Conservation (phyloP, 1,140 invertebrate species). For the Phthorimaea operculella region DNA sequence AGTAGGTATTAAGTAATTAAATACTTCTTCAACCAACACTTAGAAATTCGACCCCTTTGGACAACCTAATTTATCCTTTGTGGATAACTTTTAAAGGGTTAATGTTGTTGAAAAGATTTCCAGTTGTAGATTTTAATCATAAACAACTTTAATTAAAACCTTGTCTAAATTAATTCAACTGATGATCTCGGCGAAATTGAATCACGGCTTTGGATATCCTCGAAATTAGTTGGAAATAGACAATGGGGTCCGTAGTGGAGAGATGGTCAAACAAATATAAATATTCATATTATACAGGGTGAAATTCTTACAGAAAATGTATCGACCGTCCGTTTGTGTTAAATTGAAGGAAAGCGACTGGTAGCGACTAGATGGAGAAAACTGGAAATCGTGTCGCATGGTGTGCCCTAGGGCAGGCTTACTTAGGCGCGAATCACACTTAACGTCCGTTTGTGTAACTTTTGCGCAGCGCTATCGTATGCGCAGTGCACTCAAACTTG, state of each 20-base stretch:
- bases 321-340: too few relatives aligned
- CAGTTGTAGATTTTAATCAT: constrained; percentile 4
- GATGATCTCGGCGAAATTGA: constrained; percentile 52
- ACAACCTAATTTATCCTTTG: constrained; percentile 1
- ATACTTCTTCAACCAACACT: neutral
- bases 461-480: too few relatives aligned
- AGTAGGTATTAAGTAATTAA: too few relatives aligned
- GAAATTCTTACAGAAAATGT: too few relatives aligned
- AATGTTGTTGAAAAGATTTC: neutral
- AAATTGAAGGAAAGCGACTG: too few relatives aligned
- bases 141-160: constrained; percentile 35
- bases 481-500: too few relatives aligned
- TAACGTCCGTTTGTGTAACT: too few relatives aligned
- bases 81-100: neutral
- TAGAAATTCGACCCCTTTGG: neutral
- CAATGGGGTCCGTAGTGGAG: constrained; percentile 38
- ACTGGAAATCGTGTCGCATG: too few relatives aligned
- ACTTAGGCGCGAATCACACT: too few relatives aligned
- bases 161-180: constrained; percentile 45
- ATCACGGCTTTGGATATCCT: constrained; percentile 46
- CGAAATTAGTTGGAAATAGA: constrained; percentile 62
- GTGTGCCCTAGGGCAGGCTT: too few relatives aligned
- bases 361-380: too few relatives aligned
- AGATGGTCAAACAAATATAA: constrained; percentile 33
- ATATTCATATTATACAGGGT: constrained; percentile 30